phyloP scores from a whole-genome alignment of 2,113 vertebrate species.

The Martes martes region DNA sequence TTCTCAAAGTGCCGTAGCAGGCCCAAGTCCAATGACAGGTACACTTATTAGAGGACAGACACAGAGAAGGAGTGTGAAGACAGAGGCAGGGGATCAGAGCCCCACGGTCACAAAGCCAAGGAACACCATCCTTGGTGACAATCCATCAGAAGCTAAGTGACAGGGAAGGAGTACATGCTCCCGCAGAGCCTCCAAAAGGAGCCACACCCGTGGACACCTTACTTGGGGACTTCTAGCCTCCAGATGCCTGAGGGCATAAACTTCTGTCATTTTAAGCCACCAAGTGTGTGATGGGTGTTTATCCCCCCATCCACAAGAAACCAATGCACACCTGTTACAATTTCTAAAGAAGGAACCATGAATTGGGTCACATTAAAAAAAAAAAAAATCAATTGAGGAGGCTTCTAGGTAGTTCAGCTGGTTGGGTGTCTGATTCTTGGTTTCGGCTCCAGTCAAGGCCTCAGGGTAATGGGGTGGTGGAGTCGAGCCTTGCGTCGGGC shows the following conservation, averaged over 20 bases:
- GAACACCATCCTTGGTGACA: too few relatives aligned
- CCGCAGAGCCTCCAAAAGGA: background rate
- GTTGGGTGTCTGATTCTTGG: background rate
- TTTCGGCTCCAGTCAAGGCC: fast-evolving
- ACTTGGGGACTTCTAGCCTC: background rate
- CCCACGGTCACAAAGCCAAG: too few relatives aligned
- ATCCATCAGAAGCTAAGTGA: too few relatives aligned
- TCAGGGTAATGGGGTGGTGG: background rate
- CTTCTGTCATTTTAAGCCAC: background rate
- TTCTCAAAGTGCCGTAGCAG: too few relatives aligned
- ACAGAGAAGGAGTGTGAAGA: too few relatives aligned
- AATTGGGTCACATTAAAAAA: background rate
- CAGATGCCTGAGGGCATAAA: background rate
- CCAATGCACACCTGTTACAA: background rate
- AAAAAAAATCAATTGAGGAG: background rate
- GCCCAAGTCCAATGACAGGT: too few relatives aligned
- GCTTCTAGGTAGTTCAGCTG: background rate
- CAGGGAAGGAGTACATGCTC: background rate
- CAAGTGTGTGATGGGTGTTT: background rate
- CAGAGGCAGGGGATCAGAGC: too few relatives aligned
- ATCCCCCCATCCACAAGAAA: background rate
- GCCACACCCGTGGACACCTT: background rate
- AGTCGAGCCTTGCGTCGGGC: background rate
- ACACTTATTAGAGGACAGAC: too few relatives aligned
- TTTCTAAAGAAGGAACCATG: background rate